phyloP scores from a whole-genome alignment of 1,140 invertebrate species.

The Trachymyrmex cornetzi region DNA sequence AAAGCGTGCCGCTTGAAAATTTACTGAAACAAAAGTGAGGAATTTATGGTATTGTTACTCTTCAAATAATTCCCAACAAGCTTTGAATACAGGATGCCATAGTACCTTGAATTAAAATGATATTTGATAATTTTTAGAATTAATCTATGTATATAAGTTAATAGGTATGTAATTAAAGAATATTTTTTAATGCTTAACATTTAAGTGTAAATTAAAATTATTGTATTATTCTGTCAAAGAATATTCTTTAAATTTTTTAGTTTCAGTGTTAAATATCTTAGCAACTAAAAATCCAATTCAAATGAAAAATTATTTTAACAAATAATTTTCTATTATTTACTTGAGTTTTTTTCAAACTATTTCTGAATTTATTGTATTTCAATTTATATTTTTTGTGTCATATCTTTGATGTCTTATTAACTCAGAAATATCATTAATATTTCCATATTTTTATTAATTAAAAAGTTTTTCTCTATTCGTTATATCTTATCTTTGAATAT shows the following conservation, averaged over 20 bases:
- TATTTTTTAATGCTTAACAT: background rate
- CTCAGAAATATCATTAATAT: background rate
- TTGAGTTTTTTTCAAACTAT: background rate
- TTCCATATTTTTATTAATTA: background rate
- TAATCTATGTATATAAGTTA: background rate
- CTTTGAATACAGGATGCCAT: background rate
- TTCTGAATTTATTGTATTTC: background rate
- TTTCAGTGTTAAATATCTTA: background rate
- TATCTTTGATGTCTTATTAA: background rate
- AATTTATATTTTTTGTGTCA: no score
- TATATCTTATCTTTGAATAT: background rate
- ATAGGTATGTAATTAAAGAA: background rate
- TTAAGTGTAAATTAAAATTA: background rate
- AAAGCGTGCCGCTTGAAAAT: conserved; percentile 35
- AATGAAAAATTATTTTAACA: background rate
- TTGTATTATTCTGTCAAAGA: background rate
- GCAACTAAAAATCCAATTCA: background rate
- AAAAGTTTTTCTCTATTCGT: background rate
- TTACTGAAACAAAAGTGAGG: conserved; percentile 9
- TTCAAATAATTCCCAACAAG: background rate
- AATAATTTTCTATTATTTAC: background rate
- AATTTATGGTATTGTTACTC: conserved; percentile 5
- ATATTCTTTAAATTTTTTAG: background rate
- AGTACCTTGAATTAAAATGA: background rate
- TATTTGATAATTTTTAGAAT: conserved; percentile 11